Evolutionary conservation across 2,888 invertebrate species (phyloP).

Genomic region (Parapristionchus giblindavisi): DNA sequence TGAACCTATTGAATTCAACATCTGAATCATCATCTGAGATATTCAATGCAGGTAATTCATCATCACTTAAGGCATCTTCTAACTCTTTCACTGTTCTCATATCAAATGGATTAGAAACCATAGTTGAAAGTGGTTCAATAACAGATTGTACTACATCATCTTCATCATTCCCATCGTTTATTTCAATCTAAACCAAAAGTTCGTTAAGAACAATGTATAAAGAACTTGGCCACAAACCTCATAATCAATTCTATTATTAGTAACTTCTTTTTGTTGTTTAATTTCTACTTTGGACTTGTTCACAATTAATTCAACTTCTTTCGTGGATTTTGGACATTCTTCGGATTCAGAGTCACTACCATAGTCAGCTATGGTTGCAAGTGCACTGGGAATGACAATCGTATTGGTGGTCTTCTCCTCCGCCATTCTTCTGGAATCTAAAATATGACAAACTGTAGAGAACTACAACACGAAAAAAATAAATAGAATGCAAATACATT

Average conservation of each 20-base stretch:
- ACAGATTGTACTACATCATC: not conserved
- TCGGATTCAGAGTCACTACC: constrained; percentile 5
- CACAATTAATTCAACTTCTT: not conserved
- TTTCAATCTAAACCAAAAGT: not conserved
- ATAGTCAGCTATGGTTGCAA: not conserved
- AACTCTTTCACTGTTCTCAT: not conserved
- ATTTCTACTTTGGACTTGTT: not conserved
- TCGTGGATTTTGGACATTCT: not conserved
- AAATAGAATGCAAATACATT: too few relatives aligned
- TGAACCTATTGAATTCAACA: constrained; percentile 7
- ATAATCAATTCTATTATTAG: not conserved
- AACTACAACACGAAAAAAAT: too few relatives aligned
- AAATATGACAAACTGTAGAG: too few relatives aligned
- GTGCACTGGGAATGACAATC: not conserved
- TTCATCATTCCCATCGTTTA: not conserved
- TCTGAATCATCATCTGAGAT: constrained; percentile 24
- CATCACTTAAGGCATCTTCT: not conserved
- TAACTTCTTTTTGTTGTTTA: not conserved
- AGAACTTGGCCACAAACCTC: not conserved
- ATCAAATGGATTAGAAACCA: constrained; percentile 1
- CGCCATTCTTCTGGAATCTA: too few relatives aligned
- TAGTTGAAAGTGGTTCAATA: not conserved
- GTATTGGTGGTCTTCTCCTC: too few relatives aligned
- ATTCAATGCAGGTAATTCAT: constrained; percentile 27
- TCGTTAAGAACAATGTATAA: not conserved